Conservation (phyloP, 2,888 invertebrate species). For the Troides helena region DNA sequence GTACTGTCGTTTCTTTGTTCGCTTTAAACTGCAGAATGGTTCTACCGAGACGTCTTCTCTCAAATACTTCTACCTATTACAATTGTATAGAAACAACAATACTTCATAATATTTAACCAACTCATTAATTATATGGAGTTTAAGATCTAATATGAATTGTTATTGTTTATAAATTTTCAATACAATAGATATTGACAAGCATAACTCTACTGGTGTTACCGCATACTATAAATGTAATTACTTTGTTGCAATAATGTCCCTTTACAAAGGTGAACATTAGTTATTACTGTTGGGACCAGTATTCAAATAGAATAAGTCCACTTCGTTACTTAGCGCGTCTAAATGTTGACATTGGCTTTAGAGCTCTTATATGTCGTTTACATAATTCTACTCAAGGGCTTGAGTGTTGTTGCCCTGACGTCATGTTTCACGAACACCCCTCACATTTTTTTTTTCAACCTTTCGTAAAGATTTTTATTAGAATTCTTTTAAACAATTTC, state of each 20-base stretch:
- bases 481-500: not conserved
- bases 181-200: not conserved
- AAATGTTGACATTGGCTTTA: conserved; percentile 30
- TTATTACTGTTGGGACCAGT: conserved; percentile 7
- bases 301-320: conserved; percentile 9
- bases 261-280: not conserved
- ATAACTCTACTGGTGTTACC: not conserved
- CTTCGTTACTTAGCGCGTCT: conserved; percentile 21
- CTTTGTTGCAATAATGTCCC: not conserved
- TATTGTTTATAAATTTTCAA: not conserved
- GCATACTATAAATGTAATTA: not conserved
- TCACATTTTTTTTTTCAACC: not conserved
- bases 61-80: not conserved
- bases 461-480: not conserved
- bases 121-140: not conserved
- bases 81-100: not conserved
- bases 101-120: not conserved
- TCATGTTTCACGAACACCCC: conserved; percentile 15
- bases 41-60: conserved; percentile 2
- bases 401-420: conserved; percentile 22
- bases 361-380: conserved; percentile 28
- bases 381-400: conserved; percentile 27
- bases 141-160: not conserved
- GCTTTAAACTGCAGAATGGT: conserved; percentile 2
- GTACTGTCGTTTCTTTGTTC: conserved; percentile 30